Base-by-base conservation (phyloP, 2,797 vertebrate genomes). In the Cephalopachus bancanus region DNA sequence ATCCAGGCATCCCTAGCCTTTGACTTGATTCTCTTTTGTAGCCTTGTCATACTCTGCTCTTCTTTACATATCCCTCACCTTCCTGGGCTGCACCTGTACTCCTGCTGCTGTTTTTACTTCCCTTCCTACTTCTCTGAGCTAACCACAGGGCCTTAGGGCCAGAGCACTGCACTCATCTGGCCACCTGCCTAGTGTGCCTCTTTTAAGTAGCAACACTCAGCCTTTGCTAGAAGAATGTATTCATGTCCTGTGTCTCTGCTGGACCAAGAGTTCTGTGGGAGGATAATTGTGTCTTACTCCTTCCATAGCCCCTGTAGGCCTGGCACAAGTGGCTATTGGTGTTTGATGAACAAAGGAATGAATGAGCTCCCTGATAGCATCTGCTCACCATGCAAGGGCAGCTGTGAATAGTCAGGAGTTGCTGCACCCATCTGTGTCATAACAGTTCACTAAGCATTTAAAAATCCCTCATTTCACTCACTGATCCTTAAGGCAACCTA, bases 361-460 rank as follows among this genome's bases (percentile, higher is more conserved):
- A 57, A 19, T 14, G 53, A 71, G 51, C 57, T 93, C 75, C 44
- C 15, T 33, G 72, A 92, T 1, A 65, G 44, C 67, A 51, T 22
- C 76, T 95, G 75, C 22, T 72, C 55, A 83, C 59, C n/a, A 17
- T 10, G 60, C 64, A 65, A 33, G 85, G 33, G 59, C 55, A 97
- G 87, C 84, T 85, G 24, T 85, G 81, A 97, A 84, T 59, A 83
- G 37, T 62, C 60, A 69, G 65, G 64, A 79, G 12, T 60, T 60
- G 85, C 22, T 19, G 51, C 10, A 12, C 8, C 72, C 51, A 28
- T 65, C 89, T 75, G 33, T 64, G 72, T 75, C 37, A 33, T 91
- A 96, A 75, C 20, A 74, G 78, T 93, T 94, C 62, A 72, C 83
- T 85, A 74, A 97, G 64, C 28, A 76, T 71, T 89, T 94, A 79